Conservation (phyloP, 1,140 invertebrate genomes). For the Bactericera cockerelli region DNA sequence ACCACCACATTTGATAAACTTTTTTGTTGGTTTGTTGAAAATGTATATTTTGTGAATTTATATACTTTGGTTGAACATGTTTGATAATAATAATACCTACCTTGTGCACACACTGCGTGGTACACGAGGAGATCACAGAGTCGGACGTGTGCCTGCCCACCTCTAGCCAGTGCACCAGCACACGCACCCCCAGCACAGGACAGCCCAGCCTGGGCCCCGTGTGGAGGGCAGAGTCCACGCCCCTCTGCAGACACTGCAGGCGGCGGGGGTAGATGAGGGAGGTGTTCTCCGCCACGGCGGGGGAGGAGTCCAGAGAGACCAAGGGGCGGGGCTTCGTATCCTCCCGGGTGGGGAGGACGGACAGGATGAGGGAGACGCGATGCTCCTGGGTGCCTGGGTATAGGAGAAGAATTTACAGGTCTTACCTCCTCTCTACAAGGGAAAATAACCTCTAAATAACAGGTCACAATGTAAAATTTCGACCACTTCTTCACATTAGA, state of each 20-base stretch:
- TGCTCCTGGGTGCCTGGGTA: constrained; percentile 18
- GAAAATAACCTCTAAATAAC: too few relatives aligned
- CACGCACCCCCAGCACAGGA: constrained; percentile 54
- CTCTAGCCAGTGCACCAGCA: constrained; percentile 61
- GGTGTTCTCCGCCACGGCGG: constrained; percentile 45
- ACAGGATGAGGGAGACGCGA: constrained; percentile 18
- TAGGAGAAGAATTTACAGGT: neutral
- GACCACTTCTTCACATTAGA: too few relatives aligned
- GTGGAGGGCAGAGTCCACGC: constrained; percentile 42
- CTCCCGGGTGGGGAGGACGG: constrained; percentile 14
- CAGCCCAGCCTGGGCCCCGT: constrained; percentile 56
- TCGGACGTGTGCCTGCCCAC: constrained; percentile 52
- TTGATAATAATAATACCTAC: too few relatives aligned
- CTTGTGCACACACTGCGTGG: constrained; percentile 59
- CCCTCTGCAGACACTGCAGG: constrained; percentile 41
- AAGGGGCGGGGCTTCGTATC: constrained; percentile 24
- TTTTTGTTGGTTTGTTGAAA: too few relatives aligned
- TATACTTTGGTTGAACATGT: too few relatives aligned
- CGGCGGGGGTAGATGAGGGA: constrained; percentile 39
- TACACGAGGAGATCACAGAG: constrained; percentile 57
- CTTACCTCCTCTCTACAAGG: too few relatives aligned
- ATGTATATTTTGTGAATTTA: too few relatives aligned
- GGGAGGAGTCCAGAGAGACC: constrained; percentile 41
- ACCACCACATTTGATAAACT: too few relatives aligned
- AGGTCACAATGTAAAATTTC: too few relatives aligned